These are phyloP conservation scores for Glyptemys insculpta DNA, from an alignment of 2,797 vertebrate species.

Conservation along the genomic window DNA sequence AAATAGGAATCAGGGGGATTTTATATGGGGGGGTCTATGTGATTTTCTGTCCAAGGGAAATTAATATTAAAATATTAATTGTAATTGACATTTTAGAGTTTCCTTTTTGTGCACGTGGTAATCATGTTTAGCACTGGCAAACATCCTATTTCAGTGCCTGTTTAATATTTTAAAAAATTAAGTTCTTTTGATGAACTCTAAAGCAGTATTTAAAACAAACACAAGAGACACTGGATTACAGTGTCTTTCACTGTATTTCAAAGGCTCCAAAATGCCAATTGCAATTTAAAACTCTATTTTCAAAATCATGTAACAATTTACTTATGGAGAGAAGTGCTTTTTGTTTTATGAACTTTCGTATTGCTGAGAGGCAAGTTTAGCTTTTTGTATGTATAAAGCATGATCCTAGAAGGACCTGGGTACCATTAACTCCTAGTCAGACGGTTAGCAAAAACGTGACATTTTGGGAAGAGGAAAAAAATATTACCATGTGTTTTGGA, in stretches of 20 bases:
- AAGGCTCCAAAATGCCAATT: background rate
- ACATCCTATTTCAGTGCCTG: background rate
- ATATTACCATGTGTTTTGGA: background rate
- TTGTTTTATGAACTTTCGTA: constrained; percentile 5
- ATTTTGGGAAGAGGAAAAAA: constrained; percentile 18
- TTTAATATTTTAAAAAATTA: background rate
- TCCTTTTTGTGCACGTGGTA: background rate
- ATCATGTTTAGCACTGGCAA: background rate
- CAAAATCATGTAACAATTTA: constrained; percentile 29
- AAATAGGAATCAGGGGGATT: constrained; percentile 34
- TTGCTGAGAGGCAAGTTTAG: background rate
- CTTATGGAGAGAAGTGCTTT: background rate
- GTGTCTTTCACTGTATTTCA: constrained; percentile 3
- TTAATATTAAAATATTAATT: background rate
- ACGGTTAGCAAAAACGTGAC: background rate
- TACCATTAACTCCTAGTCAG: background rate
- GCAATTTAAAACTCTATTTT: constrained; percentile 4
- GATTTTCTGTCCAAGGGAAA: constrained; percentile 39
- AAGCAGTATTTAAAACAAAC: background rate
- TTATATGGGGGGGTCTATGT: constrained; percentile 25
- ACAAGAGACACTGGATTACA: background rate
- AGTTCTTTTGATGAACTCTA: background rate
- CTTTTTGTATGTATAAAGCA: background rate
- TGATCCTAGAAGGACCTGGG: constrained; percentile 3
- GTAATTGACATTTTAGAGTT: background rate